Evolutionary conservation across 1,140 invertebrate genomes (phyloP).

Genomic region (Anoplophora glabripennis): DNA sequence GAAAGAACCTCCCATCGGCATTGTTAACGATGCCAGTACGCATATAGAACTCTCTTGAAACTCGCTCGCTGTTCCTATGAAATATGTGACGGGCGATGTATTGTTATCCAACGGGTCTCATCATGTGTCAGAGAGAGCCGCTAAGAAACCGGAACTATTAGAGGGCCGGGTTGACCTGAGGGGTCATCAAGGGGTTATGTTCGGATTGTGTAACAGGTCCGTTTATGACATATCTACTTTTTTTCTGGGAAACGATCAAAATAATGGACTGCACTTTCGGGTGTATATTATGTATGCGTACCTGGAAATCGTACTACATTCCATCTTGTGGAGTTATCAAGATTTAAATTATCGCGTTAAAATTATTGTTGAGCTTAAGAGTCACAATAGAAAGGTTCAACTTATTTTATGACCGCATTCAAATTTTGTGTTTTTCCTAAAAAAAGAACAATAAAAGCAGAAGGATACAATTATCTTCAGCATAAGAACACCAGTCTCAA

Average conservation of each 20-base stretch:
- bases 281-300: background rate
- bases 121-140: slow-evolving; percentile 2
- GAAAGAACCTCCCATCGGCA: background rate
- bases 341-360: background rate
- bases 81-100: background rate
- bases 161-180: slow-evolving; percentile 25
- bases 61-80: no score
- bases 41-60: background rate
- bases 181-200: slow-evolving; percentile 25
- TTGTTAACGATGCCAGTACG: background rate
- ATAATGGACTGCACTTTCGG: background rate
- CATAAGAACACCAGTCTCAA: no score
- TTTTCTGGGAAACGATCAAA: slow-evolving; percentile 2
- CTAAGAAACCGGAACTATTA: slow-evolving; percentile 37
- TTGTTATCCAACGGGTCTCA: slow-evolving; percentile 11
- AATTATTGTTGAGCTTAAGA: no score
- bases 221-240: background rate
- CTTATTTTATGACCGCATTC: no score
- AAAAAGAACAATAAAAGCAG: no score
- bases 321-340: background rate
- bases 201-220: slow-evolving; percentile 23
- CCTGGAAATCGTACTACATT: background rate
- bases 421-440: no score
- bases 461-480: no score
- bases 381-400: no score